Base-by-base conservation (phyloP, 2,888 invertebrate species). In the Alviniconcha strummeri region DNA sequence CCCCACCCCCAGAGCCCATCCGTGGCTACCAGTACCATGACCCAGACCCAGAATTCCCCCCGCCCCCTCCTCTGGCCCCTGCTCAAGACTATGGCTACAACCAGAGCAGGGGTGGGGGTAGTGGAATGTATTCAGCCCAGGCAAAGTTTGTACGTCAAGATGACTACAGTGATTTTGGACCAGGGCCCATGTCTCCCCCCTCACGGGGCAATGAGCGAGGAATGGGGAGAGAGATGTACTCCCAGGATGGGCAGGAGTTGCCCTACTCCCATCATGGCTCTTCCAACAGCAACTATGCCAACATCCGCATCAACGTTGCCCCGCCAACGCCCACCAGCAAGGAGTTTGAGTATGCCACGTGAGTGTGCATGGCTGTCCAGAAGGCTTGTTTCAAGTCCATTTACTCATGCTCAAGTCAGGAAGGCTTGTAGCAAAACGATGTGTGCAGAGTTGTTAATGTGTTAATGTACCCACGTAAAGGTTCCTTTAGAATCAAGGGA, bases 31-130 rank as follows among this genome's bases (percentile, higher is more conserved):
- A 88, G 80, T 88, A 87, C 83, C 89, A 88, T 77, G 87, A 88
- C 55, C 85, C 85, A 19, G 90, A 90, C 60, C 89, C 90, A 56
- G 88, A 89, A 75, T 89, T 89, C 74, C 91, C 90, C 8, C 91
- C 91, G 7, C 91, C 91, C 7, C 90, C 90, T 11, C 89, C 90
- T 1, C 89, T 88, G 2, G 85, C 84, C n/a, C 86, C 88, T 64
- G 83, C 87, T 8, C 87, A 87, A 15, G 82, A 75, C 54, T 82
- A 82, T 36, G 67, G 69, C 71, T 76, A 76, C 17, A 76, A 54
- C 60, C 82, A 64, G 52, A 55, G 67, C n/a, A 67, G 81, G 83
- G 82, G 86, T 83, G 77, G 86, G 84, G 11, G 84, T 84, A 11
- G 84, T 86, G 76, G 85, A 82, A 55, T 78, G 79, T 71, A 84